phyloP scores from a whole-genome alignment of 2,888 invertebrate genomes.

The Plebejus melissa region DNA sequence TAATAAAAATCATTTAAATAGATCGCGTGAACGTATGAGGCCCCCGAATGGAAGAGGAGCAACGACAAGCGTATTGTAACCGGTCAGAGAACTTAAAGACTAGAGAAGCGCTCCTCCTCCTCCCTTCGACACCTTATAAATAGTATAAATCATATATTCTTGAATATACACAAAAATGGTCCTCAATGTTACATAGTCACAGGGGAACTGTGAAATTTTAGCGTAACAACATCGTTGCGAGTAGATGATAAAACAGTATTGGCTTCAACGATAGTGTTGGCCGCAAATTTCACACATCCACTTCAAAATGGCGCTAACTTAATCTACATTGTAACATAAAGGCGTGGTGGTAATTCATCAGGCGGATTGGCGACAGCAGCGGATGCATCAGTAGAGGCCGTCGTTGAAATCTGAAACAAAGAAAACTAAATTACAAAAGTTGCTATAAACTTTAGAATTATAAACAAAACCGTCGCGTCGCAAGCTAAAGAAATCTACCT shows the following conservation, averaged over 20 bases:
- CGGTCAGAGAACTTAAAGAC: constrained; percentile 58
- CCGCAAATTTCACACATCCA: constrained; percentile 51
- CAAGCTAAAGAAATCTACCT: neutral
- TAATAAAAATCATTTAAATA: constrained; percentile 41
- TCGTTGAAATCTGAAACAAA: constrained; percentile 26
- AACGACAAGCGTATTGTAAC: constrained; percentile 52
- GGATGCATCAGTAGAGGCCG: neutral
- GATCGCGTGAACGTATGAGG: constrained; percentile 52
- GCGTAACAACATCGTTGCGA: constrained; percentile 56
- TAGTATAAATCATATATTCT: constrained; percentile 41
- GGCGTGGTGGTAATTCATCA: constrained; percentile 8
- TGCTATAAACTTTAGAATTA: neutral
- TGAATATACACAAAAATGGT: constrained; percentile 36
- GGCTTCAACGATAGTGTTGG: constrained; percentile 51
- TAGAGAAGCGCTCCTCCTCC: constrained; percentile 59
- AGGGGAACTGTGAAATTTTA: constrained; percentile 56
- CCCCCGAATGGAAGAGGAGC: constrained; percentile 62
- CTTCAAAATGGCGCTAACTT: constrained; percentile 35
- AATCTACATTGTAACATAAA: constrained; percentile 5
- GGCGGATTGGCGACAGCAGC: neutral
- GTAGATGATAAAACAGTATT: constrained; percentile 34
- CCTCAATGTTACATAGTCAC: constrained; percentile 48
- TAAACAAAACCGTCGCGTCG: neutral
- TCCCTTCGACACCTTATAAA: constrained; percentile 58
- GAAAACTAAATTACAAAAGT: neutral